Evolutionary conservation across 2,888 invertebrate genomes (phyloP).

Genomic region (Amblyjoppa proteus): DNA sequence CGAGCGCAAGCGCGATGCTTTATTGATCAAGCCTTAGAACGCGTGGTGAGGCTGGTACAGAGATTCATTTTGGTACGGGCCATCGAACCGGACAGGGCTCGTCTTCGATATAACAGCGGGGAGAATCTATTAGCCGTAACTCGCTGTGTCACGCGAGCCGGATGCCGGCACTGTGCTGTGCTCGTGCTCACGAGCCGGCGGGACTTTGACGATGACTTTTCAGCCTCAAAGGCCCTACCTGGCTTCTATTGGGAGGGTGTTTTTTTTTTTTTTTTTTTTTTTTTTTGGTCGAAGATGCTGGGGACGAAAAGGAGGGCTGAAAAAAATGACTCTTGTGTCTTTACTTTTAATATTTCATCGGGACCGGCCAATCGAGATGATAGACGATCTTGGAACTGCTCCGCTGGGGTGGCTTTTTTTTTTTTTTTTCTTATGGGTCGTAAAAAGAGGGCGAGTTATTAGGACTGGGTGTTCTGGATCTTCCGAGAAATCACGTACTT

Average conservation of each 20-base stretch:
- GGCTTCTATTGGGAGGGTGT: neutral
- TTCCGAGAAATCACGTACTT: neutral
- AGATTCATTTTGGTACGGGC: conserved; percentile 67
- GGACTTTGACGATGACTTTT: neutral
- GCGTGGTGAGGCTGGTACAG: conserved; percentile 56
- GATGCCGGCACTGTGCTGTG: neutral
- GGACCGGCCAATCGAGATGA: neutral
- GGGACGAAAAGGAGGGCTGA: neutral
- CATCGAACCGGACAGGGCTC: conserved; percentile 54
- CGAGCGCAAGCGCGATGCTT: conserved; percentile 68
- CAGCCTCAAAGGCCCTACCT: neutral
- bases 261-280: neutral
- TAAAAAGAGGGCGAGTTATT: neutral
- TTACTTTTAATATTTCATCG: neutral
- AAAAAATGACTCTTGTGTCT: neutral
- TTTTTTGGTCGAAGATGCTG: neutral
- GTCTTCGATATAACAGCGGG: neutral
- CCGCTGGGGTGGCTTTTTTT: neutral
- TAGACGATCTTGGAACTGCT: neutral
- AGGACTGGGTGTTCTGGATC: neutral
- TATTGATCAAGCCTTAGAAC: conserved; percentile 66
- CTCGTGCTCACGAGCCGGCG: neutral
- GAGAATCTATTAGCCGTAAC: conserved; percentile 35
- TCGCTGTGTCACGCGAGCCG: conserved; percentile 48
- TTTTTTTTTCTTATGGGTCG: neutral